phyloP scores from a whole-genome alignment of 2,113 vertebrate genomes.

The Cyprinodon variegatus region DNA sequence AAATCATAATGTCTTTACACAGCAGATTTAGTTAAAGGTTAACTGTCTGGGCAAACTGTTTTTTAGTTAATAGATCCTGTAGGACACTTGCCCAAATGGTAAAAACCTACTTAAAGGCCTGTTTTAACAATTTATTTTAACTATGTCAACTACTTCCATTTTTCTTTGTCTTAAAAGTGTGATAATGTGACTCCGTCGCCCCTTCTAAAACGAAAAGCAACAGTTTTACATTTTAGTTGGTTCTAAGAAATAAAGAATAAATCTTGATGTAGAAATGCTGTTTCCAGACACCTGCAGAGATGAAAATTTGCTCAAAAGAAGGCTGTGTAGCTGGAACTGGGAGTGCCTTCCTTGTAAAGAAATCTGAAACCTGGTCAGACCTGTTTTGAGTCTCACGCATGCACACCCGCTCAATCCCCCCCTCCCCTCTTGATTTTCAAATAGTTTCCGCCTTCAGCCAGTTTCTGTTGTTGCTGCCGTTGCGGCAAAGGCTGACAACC shows the following conservation, averaged over 20 bases:
- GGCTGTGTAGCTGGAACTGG: slow-evolving; percentile 22
- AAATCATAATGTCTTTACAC: background rate
- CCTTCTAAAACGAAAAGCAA: no score
- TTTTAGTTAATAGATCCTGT: slow-evolving; percentile 29
- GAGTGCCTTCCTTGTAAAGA: slow-evolving; percentile 50
- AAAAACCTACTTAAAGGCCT: background rate
- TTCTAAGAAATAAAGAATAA: no score
- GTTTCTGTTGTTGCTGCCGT: slow-evolving; percentile 62
- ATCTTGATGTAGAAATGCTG: background rate
- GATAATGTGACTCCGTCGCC: no score
- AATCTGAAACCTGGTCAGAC: slow-evolving; percentile 76
- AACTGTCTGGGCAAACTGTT: slow-evolving; percentile 33
- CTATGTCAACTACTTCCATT: no score
- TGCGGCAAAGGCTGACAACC: slow-evolving; percentile 30
- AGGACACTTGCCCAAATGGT: background rate
- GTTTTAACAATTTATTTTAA: no score
- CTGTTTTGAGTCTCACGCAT: slow-evolving; percentile 61
- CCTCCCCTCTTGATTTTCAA: background rate
- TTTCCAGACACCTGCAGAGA: background rate
- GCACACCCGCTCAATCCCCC: slow-evolving; percentile 1
- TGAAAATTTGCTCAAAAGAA: background rate
- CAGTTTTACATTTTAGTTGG: background rate
- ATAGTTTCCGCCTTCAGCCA: slow-evolving; percentile 61
- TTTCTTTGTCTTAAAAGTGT: no score
- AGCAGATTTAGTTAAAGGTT: slow-evolving; percentile 26